A percentile compares a stretch with the other conserved stretches of the same genome.
Evolutionary conservation across 2,888 invertebrate genomes (phyloP).

Genomic region (Macrosoma leucophasiata): DNA sequence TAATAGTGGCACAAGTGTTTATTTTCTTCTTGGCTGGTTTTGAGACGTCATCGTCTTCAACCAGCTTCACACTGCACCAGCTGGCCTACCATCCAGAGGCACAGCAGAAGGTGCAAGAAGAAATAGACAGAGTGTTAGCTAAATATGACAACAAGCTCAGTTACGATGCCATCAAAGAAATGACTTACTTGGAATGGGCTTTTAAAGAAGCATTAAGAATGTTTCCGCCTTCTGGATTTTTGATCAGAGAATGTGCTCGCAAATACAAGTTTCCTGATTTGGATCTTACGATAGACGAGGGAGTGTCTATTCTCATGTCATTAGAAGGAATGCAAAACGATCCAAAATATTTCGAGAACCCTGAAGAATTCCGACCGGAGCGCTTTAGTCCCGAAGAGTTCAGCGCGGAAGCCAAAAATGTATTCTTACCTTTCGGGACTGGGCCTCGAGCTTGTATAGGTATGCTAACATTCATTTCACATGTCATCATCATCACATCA

Average conservation of each 20-base stretch:
- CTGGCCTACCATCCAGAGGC: conserved; percentile 41
- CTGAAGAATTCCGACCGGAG: conserved; percentile 40
- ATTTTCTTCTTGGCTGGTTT: conserved; percentile 52
- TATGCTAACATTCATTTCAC: conserved; percentile 29
- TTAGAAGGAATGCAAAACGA: conserved; percentile 42
- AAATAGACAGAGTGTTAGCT: conserved; percentile 39
- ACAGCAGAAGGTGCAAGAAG: conserved; percentile 40
- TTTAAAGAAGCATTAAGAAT: conserved; percentile 44
- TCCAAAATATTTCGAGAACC: conserved; percentile 41
- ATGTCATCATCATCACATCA: no score
- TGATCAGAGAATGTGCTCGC: conserved; percentile 35
- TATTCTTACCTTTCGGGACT: conserved; percentile 49
- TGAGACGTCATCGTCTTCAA: conserved; percentile 49
- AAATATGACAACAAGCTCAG: conserved; percentile 36
- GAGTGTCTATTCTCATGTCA: conserved; percentile 33
- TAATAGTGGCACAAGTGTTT: conserved; percentile 47
- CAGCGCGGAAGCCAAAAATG: conserved; percentile 32
- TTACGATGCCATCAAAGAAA: conserved; percentile 46
- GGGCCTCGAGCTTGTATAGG: conserved; percentile 53
- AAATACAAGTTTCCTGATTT: conserved; percentile 40
- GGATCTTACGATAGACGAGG: conserved; percentile 36
- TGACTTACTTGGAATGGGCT: conserved; percentile 43
- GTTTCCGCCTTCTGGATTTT: conserved; percentile 46
- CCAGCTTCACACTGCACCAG: conserved; percentile 48
- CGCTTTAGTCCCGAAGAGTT: conserved; percentile 36